Evolutionary conservation across 2,888 invertebrate genomes (phyloP), one percentile per base, ranked within the genome.

Genomic region (Drosophila subsilvestris): DNA sequence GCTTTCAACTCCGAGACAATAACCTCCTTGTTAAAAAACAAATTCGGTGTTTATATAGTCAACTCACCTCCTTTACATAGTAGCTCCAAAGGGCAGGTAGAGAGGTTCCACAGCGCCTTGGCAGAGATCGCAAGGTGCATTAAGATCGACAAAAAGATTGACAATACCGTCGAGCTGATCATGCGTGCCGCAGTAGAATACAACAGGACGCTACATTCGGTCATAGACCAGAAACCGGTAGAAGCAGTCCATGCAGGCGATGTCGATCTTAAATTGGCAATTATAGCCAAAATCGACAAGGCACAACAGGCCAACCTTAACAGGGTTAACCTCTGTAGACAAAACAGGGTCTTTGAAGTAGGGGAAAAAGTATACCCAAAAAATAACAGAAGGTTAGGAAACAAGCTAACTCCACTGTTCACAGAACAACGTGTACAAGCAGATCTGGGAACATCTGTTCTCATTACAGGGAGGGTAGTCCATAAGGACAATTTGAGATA

Each of bases 181-280:
- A 51, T 60, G 42, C 25, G 44, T 29, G 45, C 59, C 22, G 47
- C 53, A 29, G 22, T 42, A 29, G 51, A 60, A n/a, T 51, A 51
- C 32, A 60, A 51, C 22, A 60, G 22, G 22, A 51, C 43, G 17
- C 8, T 43, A 17, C 20, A 60, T n/a, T 57, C 57, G 20, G 47
- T 57, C 8, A 55, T 17, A 27, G n/a, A 7, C 10, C 2, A 42
- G 18, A 32, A 8, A 4, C 22, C 53, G 18, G 22, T 20, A 1
- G 7, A 54, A 5, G 53, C 42, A 42, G 32, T 53, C 10, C 53
- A 53, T 5, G 17, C 25, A 10, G 25, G 22, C 25, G 43, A 25
- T 3, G 25, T 4, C 10, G 22, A 42, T 12, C 22, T 17, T 6
- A 54, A 43, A 17, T 17, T 43, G 25, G 4, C 45, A 22, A 32